Evolutionary conservation across 2,888 invertebrate genomes (phyloP), one percentile per base, ranked within the genome.

Genomic region (Odontocerum albicorne): DNA sequence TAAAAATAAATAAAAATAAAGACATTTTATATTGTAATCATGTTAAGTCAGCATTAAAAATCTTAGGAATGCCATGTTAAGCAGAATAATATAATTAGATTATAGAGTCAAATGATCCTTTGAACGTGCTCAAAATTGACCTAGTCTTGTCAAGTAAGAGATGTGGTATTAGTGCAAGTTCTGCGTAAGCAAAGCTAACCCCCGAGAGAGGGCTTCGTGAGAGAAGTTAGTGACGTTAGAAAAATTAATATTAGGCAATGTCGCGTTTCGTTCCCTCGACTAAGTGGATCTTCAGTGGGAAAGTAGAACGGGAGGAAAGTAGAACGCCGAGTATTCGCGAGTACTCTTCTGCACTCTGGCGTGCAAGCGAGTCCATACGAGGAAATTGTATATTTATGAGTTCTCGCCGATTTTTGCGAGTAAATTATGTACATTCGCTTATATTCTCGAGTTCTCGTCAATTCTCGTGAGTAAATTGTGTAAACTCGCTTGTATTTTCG

Each of bases 121-220:
- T 39, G 49, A 58, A 55, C 55, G 43, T 59, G 59, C 59, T 59
- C 59, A 59, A 59, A 55, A 55, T 39, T 43, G 22, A 55, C 36
- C 55, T 55, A 55, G 55, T 59, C 55, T 47, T 59, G n/a, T n/a
- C 55, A 39, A 40, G 45, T 35, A 19, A 46, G 46, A 51, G 50
- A 49, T 42, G 54, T 55, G 52, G 55, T 44, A 54, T 49, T 15
- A 40, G 19, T 31, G 19, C 12, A 13, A 49, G 36, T 17, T 39
- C 31, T 32, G 7, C 13, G 39, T 31, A 52, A 52, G 52, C 52
- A 45, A 52, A 39, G 44, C 31, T 38, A 19, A 36, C 27, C 44
- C 15, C 27, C 43, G 32, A 27, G 40, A 19, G 12, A 4, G 39
- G 49, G 10, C 33, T 12, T 42, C 31, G 36, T 50, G 50, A 36